Percentiles rank a stretch among this genome's conserved stretches.
Conservation (phyloP, 2,888 invertebrate genomes). For the Ligdia adustata region DNA sequence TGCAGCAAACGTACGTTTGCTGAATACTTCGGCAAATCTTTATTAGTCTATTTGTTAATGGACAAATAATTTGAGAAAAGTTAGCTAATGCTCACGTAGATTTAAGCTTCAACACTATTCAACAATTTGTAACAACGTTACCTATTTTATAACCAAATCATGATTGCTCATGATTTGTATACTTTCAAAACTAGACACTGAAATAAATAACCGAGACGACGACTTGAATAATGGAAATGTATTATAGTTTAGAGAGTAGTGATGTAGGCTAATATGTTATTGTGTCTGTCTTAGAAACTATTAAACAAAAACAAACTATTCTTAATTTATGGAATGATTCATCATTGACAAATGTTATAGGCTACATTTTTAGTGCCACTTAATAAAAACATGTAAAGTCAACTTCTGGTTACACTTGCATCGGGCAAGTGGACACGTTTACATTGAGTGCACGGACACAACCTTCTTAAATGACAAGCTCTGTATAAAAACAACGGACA, state of each 20-base stretch:
- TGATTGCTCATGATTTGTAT: background rate
- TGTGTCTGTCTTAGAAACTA: background rate
- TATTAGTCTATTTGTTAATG: constrained; percentile 21
- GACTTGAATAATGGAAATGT: background rate
- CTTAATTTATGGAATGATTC: too few species aligned
- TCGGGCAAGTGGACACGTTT: constrained; percentile 67
- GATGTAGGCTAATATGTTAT: background rate
- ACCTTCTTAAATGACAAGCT: constrained; percentile 81
- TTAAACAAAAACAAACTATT: too few species aligned
- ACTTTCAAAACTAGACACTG: constrained; percentile 4
- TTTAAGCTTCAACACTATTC: constrained; percentile 2
- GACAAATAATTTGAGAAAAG: constrained; percentile 13
- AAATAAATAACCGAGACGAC: constrained; percentile 1
- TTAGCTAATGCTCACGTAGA: constrained; percentile 6
- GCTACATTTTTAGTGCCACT: too few species aligned
- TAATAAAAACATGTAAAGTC: background rate
- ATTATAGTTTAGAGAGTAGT: constrained; percentile 1
- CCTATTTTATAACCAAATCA: too few species aligned
- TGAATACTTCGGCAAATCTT: constrained; percentile 19
- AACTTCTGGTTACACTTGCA: constrained; percentile 18
- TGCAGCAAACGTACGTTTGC: constrained; percentile 16
- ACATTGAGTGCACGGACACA: constrained; percentile 75
- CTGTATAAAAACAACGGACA: constrained; percentile 78
- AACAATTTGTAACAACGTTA: constrained; percentile 6
- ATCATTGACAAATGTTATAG: too few species aligned